Evolutionary conservation across 2,113 vertebrate genomes (phyloP), one percentile per base, ranked within the genome.

Genomic region (Lasiurus cinereus): DNA sequence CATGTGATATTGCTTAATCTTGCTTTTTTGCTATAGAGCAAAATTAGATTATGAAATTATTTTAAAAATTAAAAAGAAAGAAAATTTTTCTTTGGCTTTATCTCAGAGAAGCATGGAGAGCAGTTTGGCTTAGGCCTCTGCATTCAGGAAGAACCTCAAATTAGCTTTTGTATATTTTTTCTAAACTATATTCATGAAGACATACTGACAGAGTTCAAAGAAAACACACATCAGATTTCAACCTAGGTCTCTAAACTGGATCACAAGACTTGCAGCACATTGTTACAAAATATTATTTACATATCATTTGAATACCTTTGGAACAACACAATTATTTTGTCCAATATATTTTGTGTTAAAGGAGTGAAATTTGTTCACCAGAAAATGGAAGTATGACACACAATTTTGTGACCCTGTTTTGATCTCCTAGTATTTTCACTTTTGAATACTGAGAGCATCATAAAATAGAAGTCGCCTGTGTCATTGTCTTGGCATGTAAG

Each of bases 261-360:
- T 70, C 52, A 52, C 21, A 92, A 73, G 22, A 33, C n/a, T 69
- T 70, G 18, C 8, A 74, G 31, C 7, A 39, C 29, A 77, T 8
- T n/a, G 24, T 70, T 74, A 82, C 80, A 43, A 77, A 95, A 74
- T 15, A 62, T 46, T 33, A 62, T 72, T 84, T 85, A 66, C 4
- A 19, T 2, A 52, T 66, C 31, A 21, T 31, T 93, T 86, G 82
- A 76, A 59, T 89, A 33, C 8, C 72, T 76, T 78, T 46, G 31
- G 29, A 64, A 72, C 48, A 54, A 90, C 15, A 78, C 4, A 33
- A 18, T 83, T n/a, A 90, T 54, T 31, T 80, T 77, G 5, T 31
- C 52, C 77, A 67, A 93, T 82, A 33, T 67, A 88, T 64, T 89
- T 90, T 67, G 5, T 83, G 11, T 46, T 69, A 77, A 82, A 94